Percentiles rank a stretch among this genome's conserved stretches.
These are phyloP conservation scores for Numenius phaeopus DNA, from an alignment of 2,797 vertebrate species.

Conservation along the genomic window DNA sequence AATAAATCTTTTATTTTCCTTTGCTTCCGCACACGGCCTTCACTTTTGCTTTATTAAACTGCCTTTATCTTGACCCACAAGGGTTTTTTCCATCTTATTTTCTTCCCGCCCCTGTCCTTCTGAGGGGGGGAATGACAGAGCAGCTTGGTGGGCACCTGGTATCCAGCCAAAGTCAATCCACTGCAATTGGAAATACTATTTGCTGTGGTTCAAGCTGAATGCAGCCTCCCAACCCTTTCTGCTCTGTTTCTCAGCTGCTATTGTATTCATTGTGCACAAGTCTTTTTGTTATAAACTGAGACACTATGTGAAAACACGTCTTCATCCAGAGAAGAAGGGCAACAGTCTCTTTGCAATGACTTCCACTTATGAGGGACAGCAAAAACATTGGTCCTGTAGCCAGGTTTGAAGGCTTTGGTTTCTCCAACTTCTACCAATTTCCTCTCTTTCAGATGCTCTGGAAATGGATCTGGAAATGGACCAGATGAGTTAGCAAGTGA, in stretches of 20 bases:
- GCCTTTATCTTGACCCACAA: not conserved
- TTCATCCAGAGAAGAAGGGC: not conserved
- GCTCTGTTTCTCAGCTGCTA: not conserved
- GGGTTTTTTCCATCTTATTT: not conserved
- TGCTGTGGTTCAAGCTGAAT: not conserved
- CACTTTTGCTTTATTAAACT: not conserved
- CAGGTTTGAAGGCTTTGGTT: not conserved
- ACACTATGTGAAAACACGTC: not conserved
- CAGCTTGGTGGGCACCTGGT: not conserved
- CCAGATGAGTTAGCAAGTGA: not conserved
- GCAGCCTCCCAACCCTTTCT: not conserved
- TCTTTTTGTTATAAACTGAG: not conserved
- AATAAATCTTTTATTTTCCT: not conserved
- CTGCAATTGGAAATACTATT: not conserved
- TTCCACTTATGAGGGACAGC: not conserved
- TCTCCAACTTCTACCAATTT: not conserved
- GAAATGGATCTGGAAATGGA: not conserved
- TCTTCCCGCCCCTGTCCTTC: not conserved
- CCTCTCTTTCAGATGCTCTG: not conserved
- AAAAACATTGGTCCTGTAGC: not conserved
- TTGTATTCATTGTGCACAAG: fast-evolving
- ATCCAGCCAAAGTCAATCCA: not conserved
- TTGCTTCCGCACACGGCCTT: not conserved
- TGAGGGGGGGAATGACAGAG: not conserved
- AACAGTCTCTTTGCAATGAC: not conserved